Evolutionary conservation across 2,113 vertebrate species (phyloP).

Genomic region (Nibea coibor): DNA sequence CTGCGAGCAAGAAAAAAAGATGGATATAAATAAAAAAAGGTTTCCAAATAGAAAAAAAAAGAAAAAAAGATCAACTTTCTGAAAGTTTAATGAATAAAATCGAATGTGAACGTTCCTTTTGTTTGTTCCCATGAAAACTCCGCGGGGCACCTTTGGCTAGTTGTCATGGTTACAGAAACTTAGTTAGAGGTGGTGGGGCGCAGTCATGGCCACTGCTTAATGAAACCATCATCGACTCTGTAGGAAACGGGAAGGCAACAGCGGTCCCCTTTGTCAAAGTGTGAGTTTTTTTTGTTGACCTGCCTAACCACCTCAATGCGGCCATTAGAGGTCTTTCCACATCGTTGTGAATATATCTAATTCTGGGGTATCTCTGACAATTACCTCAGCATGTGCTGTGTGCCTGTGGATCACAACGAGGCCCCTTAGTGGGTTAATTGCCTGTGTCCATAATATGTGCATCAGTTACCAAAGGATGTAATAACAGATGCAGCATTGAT

Average conservation of each 20-base stretch:
- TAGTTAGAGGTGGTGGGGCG: not conserved
- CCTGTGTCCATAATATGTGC: not conserved
- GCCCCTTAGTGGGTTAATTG: conserved; percentile 10
- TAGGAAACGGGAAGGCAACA: not conserved
- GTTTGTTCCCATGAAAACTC: not conserved
- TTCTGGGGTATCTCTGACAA: not conserved
- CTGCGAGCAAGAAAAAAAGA: too few species aligned
- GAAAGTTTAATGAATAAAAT: too few species aligned
- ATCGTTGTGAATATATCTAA: not conserved
- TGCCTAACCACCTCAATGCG: not conserved
- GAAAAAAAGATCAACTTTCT: too few species aligned
- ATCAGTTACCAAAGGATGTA: conserved; percentile 7
- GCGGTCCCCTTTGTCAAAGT: not conserved
- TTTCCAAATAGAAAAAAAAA: too few species aligned
- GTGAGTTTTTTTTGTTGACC: conserved; percentile 6
- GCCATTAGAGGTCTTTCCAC: not conserved
- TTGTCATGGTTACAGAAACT: not conserved
- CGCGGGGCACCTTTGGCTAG: not conserved
- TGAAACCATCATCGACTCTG: not conserved
- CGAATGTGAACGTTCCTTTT: not conserved
- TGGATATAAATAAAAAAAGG: too few species aligned
- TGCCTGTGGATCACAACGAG: conserved; percentile 11
- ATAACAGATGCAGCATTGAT: not conserved
- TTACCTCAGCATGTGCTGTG: not conserved
- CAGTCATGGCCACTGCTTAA: not conserved